Percentiles rank a stretch among this genome's conserved stretches.
Evolutionary conservation across 2,113 vertebrate species (phyloP).

Genomic region (Megaleporinus macrocephalus): DNA sequence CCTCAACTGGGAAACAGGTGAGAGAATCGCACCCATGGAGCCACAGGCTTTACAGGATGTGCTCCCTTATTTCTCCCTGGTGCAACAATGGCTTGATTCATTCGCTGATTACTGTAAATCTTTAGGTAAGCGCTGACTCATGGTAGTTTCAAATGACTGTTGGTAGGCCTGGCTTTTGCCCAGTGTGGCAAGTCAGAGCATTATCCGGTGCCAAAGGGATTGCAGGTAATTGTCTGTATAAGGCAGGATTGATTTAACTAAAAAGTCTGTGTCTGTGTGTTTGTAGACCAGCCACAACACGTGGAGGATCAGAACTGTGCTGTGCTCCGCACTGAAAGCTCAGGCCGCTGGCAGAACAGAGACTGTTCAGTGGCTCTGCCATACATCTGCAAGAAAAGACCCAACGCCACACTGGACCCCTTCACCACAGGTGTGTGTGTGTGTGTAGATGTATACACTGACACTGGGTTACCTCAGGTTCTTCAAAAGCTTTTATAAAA

Average conservation of each 20-base stretch:
- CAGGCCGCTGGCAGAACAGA: constrained; percentile 91
- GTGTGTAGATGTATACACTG: background rate
- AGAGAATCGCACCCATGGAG: constrained; percentile 50
- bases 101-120: background rate
- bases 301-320: constrained; percentile 91
- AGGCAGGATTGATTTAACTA: background rate
- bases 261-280: constrained; percentile 16
- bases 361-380: constrained; percentile 91
- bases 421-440: constrained; percentile 75
- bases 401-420: constrained; percentile 83
- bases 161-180: background rate
- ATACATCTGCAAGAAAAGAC: constrained; percentile 95
- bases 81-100: constrained; percentile 21
- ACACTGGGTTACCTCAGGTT: too few relatives aligned
- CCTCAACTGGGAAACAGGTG: constrained; percentile 97
- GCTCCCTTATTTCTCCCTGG: background rate
- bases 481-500: too few relatives aligned
- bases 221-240: background rate
- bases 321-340: constrained; percentile 90
- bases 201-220: background rate
- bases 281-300: constrained; percentile 88
- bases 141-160: background rate
- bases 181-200: background rate
- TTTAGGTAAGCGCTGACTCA: background rate
- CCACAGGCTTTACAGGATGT: constrained; percentile 18